Evolutionary conservation across 2,113 vertebrate genomes (phyloP), one percentile per base, ranked within the genome.

Genomic region (Corapipo altera): DNA sequence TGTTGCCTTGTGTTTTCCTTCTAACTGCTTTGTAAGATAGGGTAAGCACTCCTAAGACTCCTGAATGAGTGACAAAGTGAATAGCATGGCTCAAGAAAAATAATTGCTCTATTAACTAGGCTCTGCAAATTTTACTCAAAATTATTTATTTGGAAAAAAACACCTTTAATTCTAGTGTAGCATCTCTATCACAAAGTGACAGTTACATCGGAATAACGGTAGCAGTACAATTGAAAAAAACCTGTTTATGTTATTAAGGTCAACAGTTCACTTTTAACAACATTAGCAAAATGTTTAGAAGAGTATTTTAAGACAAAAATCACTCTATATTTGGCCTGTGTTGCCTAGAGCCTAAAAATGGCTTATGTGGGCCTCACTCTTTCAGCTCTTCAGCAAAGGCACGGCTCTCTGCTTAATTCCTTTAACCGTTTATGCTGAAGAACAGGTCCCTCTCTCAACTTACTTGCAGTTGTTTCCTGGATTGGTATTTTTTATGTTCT

Each of bases 401-500:
- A 4, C 35, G 9, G 8, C 15, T 71, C 52, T 83, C 7, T 71
- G 22, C 57, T n/a, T 66, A 41, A 49, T 46, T 46, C 18, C 35
- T 85, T 52, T 37, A 75, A 61, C 17, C 5, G 1, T 58, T 67
- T 89, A 4, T 26, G 8, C 18, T 48, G 48, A 74, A 59, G 35
- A 87, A 19, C 12, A 26, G 4, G 5, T 64, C 19, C 8, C 12
- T 78, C 33, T 79, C 41, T 82, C n/a, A 70, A 49, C 7, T 78
- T 67, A 32, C 7, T 59, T 88, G 19, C 6, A 44, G 11, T 46
- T 88, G 35, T 61, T 82, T 91, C 43, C 26, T 44, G 8, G 1
- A 0, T 62, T 41, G 4, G 0, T 0, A 49, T 55, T 80, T 35
- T 19, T 8, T 12, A 23, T 21, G 3, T 64, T 84, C 12, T 11